Percentiles rank a stretch among this genome's conserved stretches.
Conservation (phyloP, 2,797 vertebrate genomes). For the Danio aesculapii region DNA sequence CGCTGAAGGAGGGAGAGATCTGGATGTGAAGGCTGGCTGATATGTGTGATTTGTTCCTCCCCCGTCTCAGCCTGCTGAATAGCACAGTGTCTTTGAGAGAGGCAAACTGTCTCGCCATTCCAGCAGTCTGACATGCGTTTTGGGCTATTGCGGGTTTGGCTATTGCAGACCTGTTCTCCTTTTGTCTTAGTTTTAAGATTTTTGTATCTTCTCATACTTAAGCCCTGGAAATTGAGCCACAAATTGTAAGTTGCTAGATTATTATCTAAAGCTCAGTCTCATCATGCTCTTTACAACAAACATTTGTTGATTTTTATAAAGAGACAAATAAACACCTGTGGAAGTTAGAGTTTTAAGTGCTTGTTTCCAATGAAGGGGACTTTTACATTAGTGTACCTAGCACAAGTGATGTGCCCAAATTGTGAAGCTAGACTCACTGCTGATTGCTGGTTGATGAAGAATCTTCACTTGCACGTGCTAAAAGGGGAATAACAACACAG, state of each 20-base stretch:
- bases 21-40: constrained; percentile 45
- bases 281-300: not conserved
- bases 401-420: too few relatives aligned
- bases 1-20: constrained; percentile 43
- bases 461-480: too few relatives aligned
- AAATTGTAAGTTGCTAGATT: not conserved
- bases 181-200: not conserved
- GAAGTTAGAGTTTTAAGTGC: constrained; percentile 22
- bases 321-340: constrained; percentile 12
- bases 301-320: not conserved
- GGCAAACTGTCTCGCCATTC: constrained; percentile 15
- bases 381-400: too few relatives aligned
- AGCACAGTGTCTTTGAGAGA: constrained; percentile 48
- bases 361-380: too few relatives aligned
- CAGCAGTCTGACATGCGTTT: constrained; percentile 19
- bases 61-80: constrained; percentile 38
- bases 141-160: not conserved
- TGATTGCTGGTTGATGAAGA: too few relatives aligned
- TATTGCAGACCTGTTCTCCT: constrained; percentile 9
- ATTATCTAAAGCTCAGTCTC: not conserved
- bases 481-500: too few relatives aligned
- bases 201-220: not conserved
- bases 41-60: constrained; percentile 51
- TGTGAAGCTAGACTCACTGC: too few relatives aligned
- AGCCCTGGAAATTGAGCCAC: not conserved